A percentile compares a stretch with the other conserved stretches of the same genome.
Conservation (phyloP, 2,888 invertebrate species). For the Gastracanthus pulcherrimus region DNA sequence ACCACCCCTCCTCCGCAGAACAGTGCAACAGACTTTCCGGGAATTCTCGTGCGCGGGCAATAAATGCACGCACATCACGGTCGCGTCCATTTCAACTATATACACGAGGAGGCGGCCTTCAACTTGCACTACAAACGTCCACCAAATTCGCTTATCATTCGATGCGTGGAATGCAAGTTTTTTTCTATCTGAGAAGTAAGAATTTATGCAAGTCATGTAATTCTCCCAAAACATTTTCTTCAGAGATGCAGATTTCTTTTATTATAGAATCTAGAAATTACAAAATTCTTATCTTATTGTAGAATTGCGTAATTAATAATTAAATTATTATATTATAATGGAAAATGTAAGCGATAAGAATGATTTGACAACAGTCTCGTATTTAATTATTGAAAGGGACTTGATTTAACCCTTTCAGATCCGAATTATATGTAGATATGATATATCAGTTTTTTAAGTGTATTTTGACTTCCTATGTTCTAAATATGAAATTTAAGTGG, state of each 20-base stretch:
- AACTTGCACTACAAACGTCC: slow-evolving; percentile 12
- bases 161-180: background rate
- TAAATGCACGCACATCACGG: slow-evolving; percentile 12
- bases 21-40: slow-evolving; percentile 45
- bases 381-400: too few relatives aligned
- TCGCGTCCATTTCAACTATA: background rate
- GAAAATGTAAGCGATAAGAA: too few relatives aligned
- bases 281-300: background rate
- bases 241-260: background rate
- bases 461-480: too few relatives aligned
- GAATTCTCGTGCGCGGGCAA: slow-evolving; percentile 11
- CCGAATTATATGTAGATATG: too few relatives aligned
- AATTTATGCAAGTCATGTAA: background rate
- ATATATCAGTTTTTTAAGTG: too few relatives aligned
- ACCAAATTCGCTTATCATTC: background rate
- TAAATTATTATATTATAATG: too few relatives aligned
- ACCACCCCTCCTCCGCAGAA: background rate
- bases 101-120: background rate
- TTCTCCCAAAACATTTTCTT: background rate
- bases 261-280: too few relatives aligned
- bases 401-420: too few relatives aligned
- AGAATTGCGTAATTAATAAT: too few relatives aligned
- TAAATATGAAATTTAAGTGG: too few relatives aligned
- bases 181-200: background rate
- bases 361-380: too few relatives aligned